A percentile compares a stretch with the other conserved stretches of the same genome.
phyloP scores from a whole-genome alignment of 2,888 invertebrate species.

The Magallana nippona region DNA sequence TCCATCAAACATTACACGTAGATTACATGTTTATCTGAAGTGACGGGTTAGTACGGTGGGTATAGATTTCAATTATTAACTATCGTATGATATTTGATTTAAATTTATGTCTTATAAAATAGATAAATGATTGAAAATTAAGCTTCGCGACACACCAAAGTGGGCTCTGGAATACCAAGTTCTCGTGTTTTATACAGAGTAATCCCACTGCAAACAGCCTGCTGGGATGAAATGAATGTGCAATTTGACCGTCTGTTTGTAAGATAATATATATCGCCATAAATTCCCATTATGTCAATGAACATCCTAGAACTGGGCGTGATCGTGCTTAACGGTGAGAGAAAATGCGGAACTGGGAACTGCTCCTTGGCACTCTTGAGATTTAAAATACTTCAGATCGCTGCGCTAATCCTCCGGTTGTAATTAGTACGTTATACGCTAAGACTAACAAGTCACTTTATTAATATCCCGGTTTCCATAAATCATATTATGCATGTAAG shows the following conservation, averaged over 20 bases:
- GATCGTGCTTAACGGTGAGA: not conserved
- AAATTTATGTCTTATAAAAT: slow-evolving; percentile 32
- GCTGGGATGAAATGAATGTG: slow-evolving; percentile 24
- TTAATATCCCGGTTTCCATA: slow-evolving; percentile 4
- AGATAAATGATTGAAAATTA: slow-evolving; percentile 26
- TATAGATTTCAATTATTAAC: slow-evolving; percentile 20
- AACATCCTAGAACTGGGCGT: slow-evolving; percentile 1
- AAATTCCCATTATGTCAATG: slow-evolving; percentile 30
- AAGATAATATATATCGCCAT: slow-evolving; percentile 14
- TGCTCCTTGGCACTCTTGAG: not conserved
- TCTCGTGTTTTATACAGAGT: slow-evolving; percentile 18
- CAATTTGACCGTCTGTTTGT: slow-evolving; percentile 20
- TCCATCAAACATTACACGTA: slow-evolving; percentile 1
- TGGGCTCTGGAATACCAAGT: not conserved
- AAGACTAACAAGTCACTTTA: not conserved
- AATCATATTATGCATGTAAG: slow-evolving; percentile 32
- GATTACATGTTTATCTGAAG: slow-evolving; percentile 24
- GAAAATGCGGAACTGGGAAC: slow-evolving; percentile 17
- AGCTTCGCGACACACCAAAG: not conserved
- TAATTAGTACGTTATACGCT: not conserved
- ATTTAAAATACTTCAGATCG: slow-evolving; percentile 5
- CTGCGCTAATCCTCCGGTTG: slow-evolving; percentile 2
- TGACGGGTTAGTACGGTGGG: slow-evolving; percentile 18
- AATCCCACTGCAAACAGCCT: slow-evolving; percentile 4
- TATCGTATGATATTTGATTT: slow-evolving; percentile 32